phyloP scores from a whole-genome alignment of 2,797 vertebrate genomes.

The Rhadinocentrus ornatus region DNA sequence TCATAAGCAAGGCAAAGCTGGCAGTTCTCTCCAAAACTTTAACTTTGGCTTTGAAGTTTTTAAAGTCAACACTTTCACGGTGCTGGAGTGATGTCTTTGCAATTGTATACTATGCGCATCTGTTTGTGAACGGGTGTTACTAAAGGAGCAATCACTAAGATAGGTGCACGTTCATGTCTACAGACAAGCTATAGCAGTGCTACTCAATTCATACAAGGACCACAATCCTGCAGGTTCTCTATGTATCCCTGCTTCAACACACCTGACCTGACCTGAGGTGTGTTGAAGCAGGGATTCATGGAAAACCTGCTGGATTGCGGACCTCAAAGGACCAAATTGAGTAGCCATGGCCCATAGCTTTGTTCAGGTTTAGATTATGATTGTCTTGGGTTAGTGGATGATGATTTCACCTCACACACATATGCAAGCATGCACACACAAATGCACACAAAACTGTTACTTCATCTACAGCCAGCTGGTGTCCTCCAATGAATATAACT shows the following conservation, averaged over 20 bases:
- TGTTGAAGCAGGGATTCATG: too few relatives aligned
- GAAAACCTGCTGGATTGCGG: too few relatives aligned
- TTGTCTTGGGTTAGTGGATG: neutral
- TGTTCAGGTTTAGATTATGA: neutral
- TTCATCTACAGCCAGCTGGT: constrained; percentile 47
- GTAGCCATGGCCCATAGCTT: neutral
- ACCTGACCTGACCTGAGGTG: too few relatives aligned
- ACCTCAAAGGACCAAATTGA: too few relatives aligned
- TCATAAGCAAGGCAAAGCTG: constrained; percentile 39
- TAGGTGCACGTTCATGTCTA: neutral
- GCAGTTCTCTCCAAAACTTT: constrained; percentile 40
- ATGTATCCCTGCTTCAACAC: too few relatives aligned
- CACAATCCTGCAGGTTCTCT: too few relatives aligned
- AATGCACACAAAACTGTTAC: constrained; percentile 9
- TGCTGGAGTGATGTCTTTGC: constrained; percentile 32
- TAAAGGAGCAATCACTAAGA: neutral
- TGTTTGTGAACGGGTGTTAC: constrained; percentile 23
- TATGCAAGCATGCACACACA: neutral
- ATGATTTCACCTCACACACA: constrained; percentile 6
- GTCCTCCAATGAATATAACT: constrained; percentile 40
- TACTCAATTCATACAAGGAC: too few relatives aligned
- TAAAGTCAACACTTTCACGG: constrained; percentile 46
- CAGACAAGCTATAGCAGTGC: neutral
- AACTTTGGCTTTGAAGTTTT: constrained; percentile 57
- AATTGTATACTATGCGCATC: constrained; percentile 3